Conservation (phyloP, 2,113 vertebrate genomes). For the Petrocephalus zakoni region DNA sequence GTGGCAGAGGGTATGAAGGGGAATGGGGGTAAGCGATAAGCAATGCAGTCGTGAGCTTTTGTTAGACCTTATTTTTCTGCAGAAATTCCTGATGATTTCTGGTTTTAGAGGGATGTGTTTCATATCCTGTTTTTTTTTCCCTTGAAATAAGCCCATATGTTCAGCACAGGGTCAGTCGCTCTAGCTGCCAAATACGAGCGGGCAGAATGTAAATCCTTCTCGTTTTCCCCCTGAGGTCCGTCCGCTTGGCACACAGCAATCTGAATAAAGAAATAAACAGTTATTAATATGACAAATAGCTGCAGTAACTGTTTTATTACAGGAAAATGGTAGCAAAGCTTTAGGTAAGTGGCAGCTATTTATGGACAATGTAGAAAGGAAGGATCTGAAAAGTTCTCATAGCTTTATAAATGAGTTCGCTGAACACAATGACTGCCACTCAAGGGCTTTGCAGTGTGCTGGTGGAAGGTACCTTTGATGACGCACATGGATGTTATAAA, state of each 20-base stretch:
- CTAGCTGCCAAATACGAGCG: background rate
- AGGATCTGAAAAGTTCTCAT: background rate
- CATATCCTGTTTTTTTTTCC: background rate
- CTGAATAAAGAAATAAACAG: background rate
- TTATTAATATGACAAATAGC: background rate
- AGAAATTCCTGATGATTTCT: background rate
- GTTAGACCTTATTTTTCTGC: background rate
- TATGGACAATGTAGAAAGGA: background rate
- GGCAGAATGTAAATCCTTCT: background rate
- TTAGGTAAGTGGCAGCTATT: background rate
- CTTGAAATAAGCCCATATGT: background rate
- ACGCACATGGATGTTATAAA: background rate
- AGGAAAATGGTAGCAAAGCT: background rate
- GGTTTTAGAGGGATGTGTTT: background rate
- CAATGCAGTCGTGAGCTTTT: background rate
- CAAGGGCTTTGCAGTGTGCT: background rate
- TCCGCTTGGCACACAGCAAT: background rate
- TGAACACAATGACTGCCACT: background rate
- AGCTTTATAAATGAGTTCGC: background rate
- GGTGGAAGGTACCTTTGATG: background rate
- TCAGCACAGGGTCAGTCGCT: background rate
- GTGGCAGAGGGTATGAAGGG: background rate
- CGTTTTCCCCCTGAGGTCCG: background rate
- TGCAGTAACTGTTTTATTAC: background rate
- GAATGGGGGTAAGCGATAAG: background rate